Evolutionary conservation across 2,797 vertebrate genomes (phyloP).

Genomic region (Melanotaenia pygmaea): DNA sequence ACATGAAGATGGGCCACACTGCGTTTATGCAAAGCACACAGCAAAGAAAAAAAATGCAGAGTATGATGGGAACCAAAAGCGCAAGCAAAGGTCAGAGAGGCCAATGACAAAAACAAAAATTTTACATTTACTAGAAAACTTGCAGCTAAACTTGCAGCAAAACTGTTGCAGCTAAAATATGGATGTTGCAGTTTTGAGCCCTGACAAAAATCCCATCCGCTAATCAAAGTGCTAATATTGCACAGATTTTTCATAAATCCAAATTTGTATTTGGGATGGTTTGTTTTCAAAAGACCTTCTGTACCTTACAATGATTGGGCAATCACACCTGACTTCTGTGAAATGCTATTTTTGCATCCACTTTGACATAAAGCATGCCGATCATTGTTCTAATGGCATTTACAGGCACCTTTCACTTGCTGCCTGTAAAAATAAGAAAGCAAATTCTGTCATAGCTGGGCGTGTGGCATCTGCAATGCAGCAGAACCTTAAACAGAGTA

Average conservation of each 20-base stretch:
- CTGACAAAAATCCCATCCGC: not conserved
- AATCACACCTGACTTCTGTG: conserved; percentile 1
- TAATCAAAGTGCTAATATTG: not conserved
- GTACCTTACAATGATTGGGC: not conserved
- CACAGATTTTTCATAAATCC: not conserved
- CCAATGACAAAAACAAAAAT: conserved; percentile 2
- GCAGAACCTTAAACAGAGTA: not conserved
- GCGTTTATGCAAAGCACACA: conserved; percentile 48
- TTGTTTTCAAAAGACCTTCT: conserved; percentile 8
- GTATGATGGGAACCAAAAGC: conserved; percentile 43
- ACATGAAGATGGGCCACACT: conserved; percentile 62
- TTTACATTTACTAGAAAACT: not conserved
- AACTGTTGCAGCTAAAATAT: not conserved
- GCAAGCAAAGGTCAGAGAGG: conserved; percentile 42
- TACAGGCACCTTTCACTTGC: not conserved
- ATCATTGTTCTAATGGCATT: not conserved
- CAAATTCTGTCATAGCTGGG: not conserved
- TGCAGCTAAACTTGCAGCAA: too few species aligned
- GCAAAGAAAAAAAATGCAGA: conserved; percentile 36
- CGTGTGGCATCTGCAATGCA: conserved; percentile 1
- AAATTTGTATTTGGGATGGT: conserved; percentile 1
- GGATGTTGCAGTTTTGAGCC: not conserved
- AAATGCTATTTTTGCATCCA: not conserved
- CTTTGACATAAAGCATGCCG: not conserved
- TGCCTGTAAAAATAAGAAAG: not conserved